These are phyloP conservation scores for Flexamia atlantica DNA, from an alignment of 2,888 invertebrate genomes.

Conservation along the genomic window DNA sequence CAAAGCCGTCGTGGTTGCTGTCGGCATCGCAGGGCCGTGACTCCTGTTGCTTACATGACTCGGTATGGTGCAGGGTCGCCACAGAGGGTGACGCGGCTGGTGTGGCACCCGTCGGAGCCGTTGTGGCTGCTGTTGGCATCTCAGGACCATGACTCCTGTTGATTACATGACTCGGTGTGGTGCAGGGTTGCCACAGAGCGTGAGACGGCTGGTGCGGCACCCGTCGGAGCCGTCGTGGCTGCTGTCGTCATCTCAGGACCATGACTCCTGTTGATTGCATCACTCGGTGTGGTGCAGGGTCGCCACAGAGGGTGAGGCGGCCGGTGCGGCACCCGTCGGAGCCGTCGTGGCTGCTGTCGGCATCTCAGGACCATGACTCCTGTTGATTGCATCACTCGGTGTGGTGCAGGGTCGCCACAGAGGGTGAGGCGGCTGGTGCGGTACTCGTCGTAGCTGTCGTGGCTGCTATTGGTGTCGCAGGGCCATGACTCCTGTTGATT, in stretches of 20 bases:
- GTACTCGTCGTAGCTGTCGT: constrained; percentile 86
- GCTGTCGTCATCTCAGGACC: constrained; percentile 88
- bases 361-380: constrained; percentile 92
- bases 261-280: constrained; percentile 76
- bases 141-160: constrained; percentile 83
- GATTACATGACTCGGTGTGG: background rate
- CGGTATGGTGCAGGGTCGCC: constrained; percentile 73
- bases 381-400: background rate
- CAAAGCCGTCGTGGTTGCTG: constrained; percentile 86
- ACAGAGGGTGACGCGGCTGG: constrained; percentile 82
- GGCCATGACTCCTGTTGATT: constrained; percentile 86
- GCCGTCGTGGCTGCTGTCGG: constrained; percentile 86
- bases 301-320: constrained; percentile 80
- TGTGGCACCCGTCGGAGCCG: constrained; percentile 85
- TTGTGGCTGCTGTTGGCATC: constrained; percentile 89
- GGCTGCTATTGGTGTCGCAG: constrained; percentile 77
- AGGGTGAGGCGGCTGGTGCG: constrained; percentile 84
- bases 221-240: constrained; percentile 87
- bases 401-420: constrained; percentile 73
- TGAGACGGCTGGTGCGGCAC: constrained; percentile 85
- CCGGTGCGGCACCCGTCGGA: constrained; percentile 86
- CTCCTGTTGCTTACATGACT: too few relatives aligned
- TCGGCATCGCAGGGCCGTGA: constrained; percentile 90
- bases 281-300: constrained; percentile 72
- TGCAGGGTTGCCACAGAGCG: constrained; percentile 76